These are phyloP conservation scores for Danionella cerebrum DNA, from an alignment of 2,113 vertebrate species.

Conservation along the genomic window DNA sequence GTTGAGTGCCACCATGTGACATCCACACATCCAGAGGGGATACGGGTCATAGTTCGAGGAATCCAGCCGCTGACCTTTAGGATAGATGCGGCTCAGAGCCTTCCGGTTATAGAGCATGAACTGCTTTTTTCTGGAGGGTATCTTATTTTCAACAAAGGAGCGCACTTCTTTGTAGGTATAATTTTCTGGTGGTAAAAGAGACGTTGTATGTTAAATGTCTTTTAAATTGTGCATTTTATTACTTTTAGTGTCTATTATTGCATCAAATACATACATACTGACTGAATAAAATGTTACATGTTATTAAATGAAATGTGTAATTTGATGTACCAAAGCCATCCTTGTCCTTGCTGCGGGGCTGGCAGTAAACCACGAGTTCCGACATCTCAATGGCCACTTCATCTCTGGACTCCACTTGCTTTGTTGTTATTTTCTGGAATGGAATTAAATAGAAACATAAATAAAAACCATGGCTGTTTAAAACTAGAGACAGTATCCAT, in stretches of 20 bases:
- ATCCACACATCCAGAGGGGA: conserved; percentile 82
- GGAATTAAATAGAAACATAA: background rate
- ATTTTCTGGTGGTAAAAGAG: conserved; percentile 59
- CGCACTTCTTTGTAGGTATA: conserved; percentile 87
- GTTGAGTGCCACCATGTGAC: conserved; percentile 96
- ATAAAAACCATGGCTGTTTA: background rate
- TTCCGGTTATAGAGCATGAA: conserved; percentile 84
- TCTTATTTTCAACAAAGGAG: conserved; percentile 93
- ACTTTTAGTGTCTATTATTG: too few species aligned
- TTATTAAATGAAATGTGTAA: background rate
- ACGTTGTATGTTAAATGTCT: too few species aligned
- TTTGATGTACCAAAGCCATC: conserved; percentile 77
- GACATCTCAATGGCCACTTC: conserved; percentile 92
- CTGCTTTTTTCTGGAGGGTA: conserved; percentile 68
- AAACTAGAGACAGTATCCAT: too few species aligned
- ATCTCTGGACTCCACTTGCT: conserved; percentile 80
- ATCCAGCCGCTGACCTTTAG: conserved; percentile 90
- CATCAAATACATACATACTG: background rate
- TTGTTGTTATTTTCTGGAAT: conserved; percentile 72
- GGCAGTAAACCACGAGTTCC: conserved; percentile 91
- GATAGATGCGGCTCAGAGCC: conserved; percentile 86
- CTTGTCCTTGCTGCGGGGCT: conserved; percentile 90
- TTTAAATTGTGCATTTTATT: too few species aligned
- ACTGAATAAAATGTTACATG: background rate
- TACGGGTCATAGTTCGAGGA: conserved; percentile 97